Conservation (phyloP, 2,797 vertebrate genomes). For the Hyperoplus lanceolatus region DNA sequence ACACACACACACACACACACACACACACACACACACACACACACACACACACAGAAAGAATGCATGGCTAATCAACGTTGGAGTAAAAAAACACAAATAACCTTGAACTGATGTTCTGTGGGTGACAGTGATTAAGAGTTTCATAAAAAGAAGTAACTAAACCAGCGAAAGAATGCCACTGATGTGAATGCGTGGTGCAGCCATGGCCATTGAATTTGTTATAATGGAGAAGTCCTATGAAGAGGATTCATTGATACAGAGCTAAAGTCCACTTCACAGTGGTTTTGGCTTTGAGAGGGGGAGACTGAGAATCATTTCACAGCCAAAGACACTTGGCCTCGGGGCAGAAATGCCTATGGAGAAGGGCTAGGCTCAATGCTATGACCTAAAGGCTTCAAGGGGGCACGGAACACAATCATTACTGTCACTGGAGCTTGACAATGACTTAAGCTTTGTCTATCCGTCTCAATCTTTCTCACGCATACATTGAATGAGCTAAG, state of each 20-base stretch:
- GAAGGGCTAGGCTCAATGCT: conserved; percentile 48
- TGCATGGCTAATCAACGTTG: conserved; percentile 80
- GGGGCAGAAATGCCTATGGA: conserved; percentile 76
- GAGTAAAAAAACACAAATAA: conserved; percentile 66
- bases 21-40: conserved; percentile 14
- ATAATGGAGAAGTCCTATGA: conserved; percentile 75
- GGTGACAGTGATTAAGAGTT: conserved; percentile 70
- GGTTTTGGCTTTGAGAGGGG: conserved; percentile 73
- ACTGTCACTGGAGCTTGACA: conserved; percentile 70
- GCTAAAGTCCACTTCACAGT: conserved; percentile 77
- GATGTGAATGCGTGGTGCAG: conserved; percentile 67
- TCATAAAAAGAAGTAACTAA: conserved; percentile 66
- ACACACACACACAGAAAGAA: conserved; percentile 63
- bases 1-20: conserved; percentile 3
- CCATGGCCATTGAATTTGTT: conserved; percentile 67
- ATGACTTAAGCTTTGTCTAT: conserved; percentile 67
- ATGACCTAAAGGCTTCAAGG: conserved; percentile 66
- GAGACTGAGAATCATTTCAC: conserved; percentile 79
- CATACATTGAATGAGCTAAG: conserved; percentile 52
- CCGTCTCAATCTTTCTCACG: conserved; percentile 72
- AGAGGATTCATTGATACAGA: conserved; percentile 80
- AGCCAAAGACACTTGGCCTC: conserved; percentile 71
- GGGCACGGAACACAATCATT: conserved; percentile 67
- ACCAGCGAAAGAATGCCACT: conserved; percentile 68
- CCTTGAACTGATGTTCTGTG: conserved; percentile 76